Percentiles rank a stretch among this genome's conserved stretches.
Evolutionary conservation across 2,888 invertebrate genomes (phyloP).

Genomic region (Agrochola circellaris): DNA sequence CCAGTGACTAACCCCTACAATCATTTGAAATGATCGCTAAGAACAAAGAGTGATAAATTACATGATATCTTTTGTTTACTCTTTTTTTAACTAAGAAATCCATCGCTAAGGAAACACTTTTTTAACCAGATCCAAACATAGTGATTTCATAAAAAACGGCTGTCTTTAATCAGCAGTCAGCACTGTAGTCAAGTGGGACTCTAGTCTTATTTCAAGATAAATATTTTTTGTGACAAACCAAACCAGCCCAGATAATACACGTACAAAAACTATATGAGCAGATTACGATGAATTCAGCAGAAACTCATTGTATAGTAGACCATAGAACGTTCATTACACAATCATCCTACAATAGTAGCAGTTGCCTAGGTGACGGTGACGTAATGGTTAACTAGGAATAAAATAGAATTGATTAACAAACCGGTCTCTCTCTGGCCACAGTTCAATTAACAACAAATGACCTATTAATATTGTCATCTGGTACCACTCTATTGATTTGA

Average conservation of each 20-base stretch:
- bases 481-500: slow-evolving; percentile 54
- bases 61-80: slow-evolving; percentile 33
- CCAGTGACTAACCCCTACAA: slow-evolving; percentile 48
- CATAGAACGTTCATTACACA: slow-evolving; percentile 43
- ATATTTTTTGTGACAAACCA: slow-evolving; percentile 14
- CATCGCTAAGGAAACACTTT: slow-evolving; percentile 13
- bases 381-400: slow-evolving; percentile 58
- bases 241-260: slow-evolving; percentile 20
- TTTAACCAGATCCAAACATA: not conserved
- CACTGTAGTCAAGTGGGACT: slow-evolving; percentile 14
- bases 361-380: slow-evolving; percentile 56
- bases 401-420: slow-evolving; percentile 58
- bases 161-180: not conserved
- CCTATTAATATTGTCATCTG: slow-evolving; percentile 63
- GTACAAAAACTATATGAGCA: slow-evolving; percentile 35
- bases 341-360: slow-evolving; percentile 40
- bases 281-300: slow-evolving; percentile 30
- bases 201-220: not conserved
- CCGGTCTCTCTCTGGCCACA: slow-evolving; percentile 54
- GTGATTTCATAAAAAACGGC: not conserved
- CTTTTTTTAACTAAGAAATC: slow-evolving; percentile 19
- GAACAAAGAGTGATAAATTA: slow-evolving; percentile 55
- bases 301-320: slow-evolving; percentile 31
- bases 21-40: slow-evolving; percentile 43
- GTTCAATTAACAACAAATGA: slow-evolving; percentile 65